Evolutionary conservation across 2,797 vertebrate species (phyloP), one percentile per base, ranked within the genome.

Genomic region (Mallotus villosus): DNA sequence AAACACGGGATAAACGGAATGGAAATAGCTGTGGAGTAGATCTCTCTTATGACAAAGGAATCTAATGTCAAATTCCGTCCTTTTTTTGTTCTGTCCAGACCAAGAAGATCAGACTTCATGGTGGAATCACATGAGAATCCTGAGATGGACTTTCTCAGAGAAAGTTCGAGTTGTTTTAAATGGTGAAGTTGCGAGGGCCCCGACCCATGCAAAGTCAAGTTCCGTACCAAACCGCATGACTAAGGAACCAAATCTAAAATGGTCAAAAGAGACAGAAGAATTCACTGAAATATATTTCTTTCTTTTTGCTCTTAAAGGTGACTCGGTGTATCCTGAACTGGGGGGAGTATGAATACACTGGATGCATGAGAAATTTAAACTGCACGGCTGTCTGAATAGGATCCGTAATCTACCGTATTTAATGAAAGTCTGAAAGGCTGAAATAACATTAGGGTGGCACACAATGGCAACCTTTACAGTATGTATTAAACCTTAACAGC

Each of bases 401-500:
- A 61, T 69, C n/a, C 67, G 84, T 88, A 91, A 93, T 93, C 87
- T 89, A 85, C 77, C 68, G 86, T 85, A 89, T 92, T 92, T 93
- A 93, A 93, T 93, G 91, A 92, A 80, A 75, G 86, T 83, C 74
- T 88, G 87, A 90, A 90, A 87, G 89, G 82, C 86, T 90, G 89
- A 90, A 93, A 92, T 89, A 85, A 86, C 85, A 86, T 93, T 90
- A 80, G 86, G 69, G 41, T 68, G 78, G 82, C 78, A 77, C 86
- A 92, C 90, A 93, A 93, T 92, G 76, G 88, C 80, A 71, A 85
- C 87, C 86, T 90, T 92, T 90, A 91, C 84, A 85, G 83, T 87
- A 90, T 83, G 87, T 91, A 93, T 91, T 92, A 92, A 93, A 92
- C 86, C 86, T 90, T 90, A 91, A 90, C 85, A 81, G 89, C 81